Evolutionary conservation across 2,797 vertebrate species (phyloP), one percentile per base, ranked within the genome.

Genomic region (Ptychobarbus kaznakovi): DNA sequence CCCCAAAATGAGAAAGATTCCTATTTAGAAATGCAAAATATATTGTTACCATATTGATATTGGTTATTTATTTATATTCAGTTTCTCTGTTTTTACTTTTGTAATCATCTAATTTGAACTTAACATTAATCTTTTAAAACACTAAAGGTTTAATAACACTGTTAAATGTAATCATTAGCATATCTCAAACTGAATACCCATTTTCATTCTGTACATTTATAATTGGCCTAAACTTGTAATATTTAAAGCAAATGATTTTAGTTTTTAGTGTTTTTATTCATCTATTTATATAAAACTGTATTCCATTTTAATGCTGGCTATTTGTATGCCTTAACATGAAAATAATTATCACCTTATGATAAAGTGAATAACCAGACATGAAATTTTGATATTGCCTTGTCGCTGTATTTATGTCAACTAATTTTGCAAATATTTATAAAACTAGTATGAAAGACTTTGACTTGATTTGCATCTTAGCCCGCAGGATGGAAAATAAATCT

Each of bases 391-490:
- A 12, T 63, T 78, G 38, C 38, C 22, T 61, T 77, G 20, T 40
- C 4, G 53, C 13, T 78, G 56, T 28, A 25, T 40, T 61, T 61
- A 10, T 61, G 22, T 58, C 22, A 78, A 63, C 2, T 44, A 44
- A 44, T 78, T 22, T 61, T 42, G 2, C 15, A 9, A 63, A 28
- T 42, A 44, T 61, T 16, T 42, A 78, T 61, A 25, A 46, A 80
- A 81, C 20, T 42, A 81, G 13, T 65, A 25, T 69, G 28, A 12
- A 35, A 80, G 13, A 70, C n/a, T 16, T 53, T 69, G 16, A 38
- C 68, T 75, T 81, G 53, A 63, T 86, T 75, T 75, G 70, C 70
- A 86, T 86, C 61, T 74, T n/a, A 35, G 40, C 46, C n/a, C 20
- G 10, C 79, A 18, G 18, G 35, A 7, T 46, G 28, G 22, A 56